Evolutionary conservation across 2,888 invertebrate species (phyloP), one percentile per base, ranked within the genome.

Genomic region (Nymphalis urticae): DNA sequence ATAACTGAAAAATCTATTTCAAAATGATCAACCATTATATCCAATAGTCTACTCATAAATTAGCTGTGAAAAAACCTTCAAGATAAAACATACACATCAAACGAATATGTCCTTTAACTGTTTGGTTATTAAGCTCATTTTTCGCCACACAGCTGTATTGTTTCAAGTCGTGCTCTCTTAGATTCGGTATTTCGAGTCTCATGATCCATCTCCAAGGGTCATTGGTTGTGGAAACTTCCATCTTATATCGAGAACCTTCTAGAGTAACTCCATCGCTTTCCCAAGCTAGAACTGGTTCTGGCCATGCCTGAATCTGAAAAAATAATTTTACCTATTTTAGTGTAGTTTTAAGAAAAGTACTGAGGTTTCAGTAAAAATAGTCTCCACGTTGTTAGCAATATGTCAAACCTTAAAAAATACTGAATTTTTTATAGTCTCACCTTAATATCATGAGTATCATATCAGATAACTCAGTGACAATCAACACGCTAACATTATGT

Each of bases 271-370:
- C 97, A 77, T 97, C 96, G 19, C 95, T 93, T 81, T 97, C 97
- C 98, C 98, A 98, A 77, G 97, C 97, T 63, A 96, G 94, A 0
- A 97, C 94, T 0, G 97, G 96, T 78, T 96, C 96, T 0, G 98
- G 98, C 88, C 95, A 97, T 0, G 97, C 97, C 90, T 98, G 97
- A 32, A 97, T 95, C 94, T 94, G 75, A 9, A 70, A 54, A 56
- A 48, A 56, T n/a, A 54, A 54, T 48, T 42, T 42, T 9, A 42
- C 10, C 13, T 1, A 9, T 36, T 36, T 36, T 36, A 9, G 36
- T 36, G 9, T 36, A 36, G 36, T 36, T 10, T 36, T 6, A 1
- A 36, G 10, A 10, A 36, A 36, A 36, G 0, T 36, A 36, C 2
- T 21, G 21, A 21, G 21, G 21, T 21, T 21, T 21, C 42, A 13